phyloP scores from a whole-genome alignment of 2,113 vertebrate genomes.

The Siniperca chuatsi region DNA sequence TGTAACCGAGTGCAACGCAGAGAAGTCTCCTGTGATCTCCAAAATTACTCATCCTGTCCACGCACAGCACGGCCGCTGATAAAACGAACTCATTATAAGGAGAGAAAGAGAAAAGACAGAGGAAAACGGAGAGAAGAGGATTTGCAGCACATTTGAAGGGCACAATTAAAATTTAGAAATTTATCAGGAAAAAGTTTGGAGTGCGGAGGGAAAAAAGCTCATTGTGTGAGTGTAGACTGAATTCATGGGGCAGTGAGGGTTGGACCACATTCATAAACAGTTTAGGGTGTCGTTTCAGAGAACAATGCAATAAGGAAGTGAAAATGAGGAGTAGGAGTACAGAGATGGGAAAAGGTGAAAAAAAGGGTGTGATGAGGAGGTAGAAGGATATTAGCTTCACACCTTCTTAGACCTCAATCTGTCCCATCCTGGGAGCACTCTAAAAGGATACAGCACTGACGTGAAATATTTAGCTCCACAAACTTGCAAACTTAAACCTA shows the following conservation, averaged over 20 bases:
- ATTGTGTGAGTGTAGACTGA: neutral
- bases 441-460: constrained; percentile 20
- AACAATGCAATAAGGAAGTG: neutral
- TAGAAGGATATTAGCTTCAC: neutral
- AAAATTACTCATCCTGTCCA: constrained; percentile 75
- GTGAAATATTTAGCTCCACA: constrained; percentile 35
- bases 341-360: neutral
- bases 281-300: neutral
- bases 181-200: constrained; percentile 27
- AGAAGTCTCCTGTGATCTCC: constrained; percentile 75
- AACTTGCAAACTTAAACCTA: constrained; percentile 4
- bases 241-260: constrained; percentile 4
- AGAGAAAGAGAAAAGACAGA: constrained; percentile 42
- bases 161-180: constrained; percentile 62
- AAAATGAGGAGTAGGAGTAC: neutral
- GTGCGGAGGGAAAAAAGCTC: neutral
- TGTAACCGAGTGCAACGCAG: constrained; percentile 77
- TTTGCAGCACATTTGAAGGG: constrained; percentile 57
- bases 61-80: constrained; percentile 65
- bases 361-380: neutral
- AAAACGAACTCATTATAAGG: constrained; percentile 71
- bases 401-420: constrained; percentile 26
- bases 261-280: constrained; percentile 15
- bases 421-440: constrained; percentile 18
- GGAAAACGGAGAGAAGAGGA: constrained; percentile 28